Base-by-base conservation (phyloP, 2,888 invertebrate genomes). In the Tetramorium bicarinatum region DNA sequence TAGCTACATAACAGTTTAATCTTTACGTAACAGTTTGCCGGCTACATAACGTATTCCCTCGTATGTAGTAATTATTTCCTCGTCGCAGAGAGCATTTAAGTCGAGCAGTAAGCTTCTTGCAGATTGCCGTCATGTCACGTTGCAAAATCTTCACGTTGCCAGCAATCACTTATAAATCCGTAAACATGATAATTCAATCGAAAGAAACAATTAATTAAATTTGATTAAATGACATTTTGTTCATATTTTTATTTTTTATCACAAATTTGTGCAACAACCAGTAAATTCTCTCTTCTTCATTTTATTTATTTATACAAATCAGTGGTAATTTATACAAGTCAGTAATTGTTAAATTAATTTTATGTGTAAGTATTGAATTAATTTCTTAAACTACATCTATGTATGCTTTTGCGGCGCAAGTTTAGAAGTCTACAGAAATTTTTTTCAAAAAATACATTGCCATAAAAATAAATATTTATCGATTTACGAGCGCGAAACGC, bases 1-100 rank as follows among this genome's bases (percentile, higher is more conserved):
- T 77, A 77, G 67, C 67, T 67, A 54, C 52, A 67, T 67, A 76
- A 67, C 77, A 41, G 69, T 69, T 69, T 77, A 77, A 77, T 67
- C 52, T 52, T 77, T 69, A 67, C 69, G 67, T 77, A 76, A 67
- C 66, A 77, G 69, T 77, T 77, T 77, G 67, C 52, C 38, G 69
- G 52, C n/a, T 77, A 54, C 52, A 77, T 77, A 67, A 77, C 41
- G 41, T 25, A 77, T 67, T 54, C 29, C 25, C 41, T 29, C 54
- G 13, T 41, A 77, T 25, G 41, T 29, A 54, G 52, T 69, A 77
- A 77, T 67, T 77, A 72, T 72, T 59, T 72, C 59, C 59, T 72
- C 56, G 18, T 59, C 8, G 41, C 9, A 59, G 72, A 25, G 25
- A 59, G 38, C 21, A 56, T 72, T 41, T 72, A 72, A 72, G 18